phyloP scores from a whole-genome alignment of 1,140 invertebrate species.

The Bemisia tabaci region DNA sequence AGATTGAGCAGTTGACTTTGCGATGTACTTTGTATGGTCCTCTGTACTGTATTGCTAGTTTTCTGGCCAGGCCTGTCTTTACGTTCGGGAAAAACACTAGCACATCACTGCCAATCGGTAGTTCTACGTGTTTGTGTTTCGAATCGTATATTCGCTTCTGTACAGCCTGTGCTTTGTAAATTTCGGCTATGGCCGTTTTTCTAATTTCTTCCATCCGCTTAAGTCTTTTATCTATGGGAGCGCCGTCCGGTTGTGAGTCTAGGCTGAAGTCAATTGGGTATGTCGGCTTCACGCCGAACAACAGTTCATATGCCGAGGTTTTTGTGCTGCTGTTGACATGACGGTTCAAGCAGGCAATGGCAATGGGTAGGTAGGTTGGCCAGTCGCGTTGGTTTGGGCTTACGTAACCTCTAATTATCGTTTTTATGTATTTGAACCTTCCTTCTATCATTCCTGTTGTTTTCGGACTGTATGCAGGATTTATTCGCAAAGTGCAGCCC shows the following conservation, averaged over 20 bases:
- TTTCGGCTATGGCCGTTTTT: background rate
- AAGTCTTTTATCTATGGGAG: background rate
- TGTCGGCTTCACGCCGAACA: background rate
- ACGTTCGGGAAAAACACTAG: background rate
- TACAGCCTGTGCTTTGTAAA: background rate
- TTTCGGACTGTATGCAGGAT: background rate
- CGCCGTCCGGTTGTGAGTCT: background rate
- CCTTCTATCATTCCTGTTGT: background rate
- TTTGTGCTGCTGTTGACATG: background rate
- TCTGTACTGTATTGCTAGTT: background rate
- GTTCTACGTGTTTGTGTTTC: background rate
- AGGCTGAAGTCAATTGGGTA: background rate
- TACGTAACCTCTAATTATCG: background rate
- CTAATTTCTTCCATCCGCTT: background rate
- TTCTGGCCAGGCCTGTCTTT: background rate
- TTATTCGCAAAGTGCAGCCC: background rate
- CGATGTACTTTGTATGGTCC: background rate
- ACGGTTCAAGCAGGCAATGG: background rate
- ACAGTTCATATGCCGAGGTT: background rate
- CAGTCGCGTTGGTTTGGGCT: background rate
- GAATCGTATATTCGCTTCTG: background rate
- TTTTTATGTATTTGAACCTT: background rate
- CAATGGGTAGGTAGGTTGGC: background rate
- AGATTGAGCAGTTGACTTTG: background rate
- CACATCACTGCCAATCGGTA: background rate